phyloP scores from a whole-genome alignment of 53 echinoderm and acorn worm species.

The Glandiceps talaboti region DNA sequence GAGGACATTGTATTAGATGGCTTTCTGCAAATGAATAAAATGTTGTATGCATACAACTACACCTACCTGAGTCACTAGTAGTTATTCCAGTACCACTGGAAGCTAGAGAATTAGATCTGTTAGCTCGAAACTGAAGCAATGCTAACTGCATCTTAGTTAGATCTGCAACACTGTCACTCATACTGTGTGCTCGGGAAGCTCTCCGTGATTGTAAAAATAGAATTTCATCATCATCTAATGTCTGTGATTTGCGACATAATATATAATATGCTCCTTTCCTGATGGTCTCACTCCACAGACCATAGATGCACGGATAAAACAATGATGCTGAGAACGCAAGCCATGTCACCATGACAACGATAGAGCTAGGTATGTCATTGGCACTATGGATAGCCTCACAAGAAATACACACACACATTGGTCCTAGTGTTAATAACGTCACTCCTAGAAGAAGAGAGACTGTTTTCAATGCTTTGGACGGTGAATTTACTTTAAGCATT shows the following conservation, averaged over 20 bases:
- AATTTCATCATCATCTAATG: conserved; percentile 39
- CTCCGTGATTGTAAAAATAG: conserved; percentile 29
- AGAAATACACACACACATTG: conserved; percentile 42
- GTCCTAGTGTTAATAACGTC: conserved; percentile 41
- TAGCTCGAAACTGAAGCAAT: neutral
- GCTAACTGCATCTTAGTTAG: conserved; percentile 11
- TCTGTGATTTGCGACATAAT: conserved; percentile 44
- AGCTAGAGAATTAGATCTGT: neutral
- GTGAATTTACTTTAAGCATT: conserved; percentile 90
- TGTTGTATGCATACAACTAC: too few relatives aligned
- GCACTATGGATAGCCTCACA: conserved; percentile 45
- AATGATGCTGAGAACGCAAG: conserved; percentile 41
- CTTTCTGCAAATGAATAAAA: too few relatives aligned
- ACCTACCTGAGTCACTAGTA: neutral
- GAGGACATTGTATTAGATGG: too few relatives aligned
- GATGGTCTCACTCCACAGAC: conserved; percentile 80
- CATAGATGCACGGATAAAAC: conserved; percentile 67
- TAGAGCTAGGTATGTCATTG: conserved; percentile 24
- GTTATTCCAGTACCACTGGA: neutral
- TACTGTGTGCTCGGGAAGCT: conserved; percentile 46
- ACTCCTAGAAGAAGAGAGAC: conserved; percentile 55
- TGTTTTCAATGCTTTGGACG: conserved; percentile 76
- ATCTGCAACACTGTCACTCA: conserved; percentile 65
- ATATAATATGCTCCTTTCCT: conserved; percentile 49
- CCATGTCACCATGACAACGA: conserved; percentile 31